Evolutionary conservation across 2,888 invertebrate genomes (phyloP), one percentile per base, ranked within the genome.

Genomic region (Rhagonycha fulva): DNA sequence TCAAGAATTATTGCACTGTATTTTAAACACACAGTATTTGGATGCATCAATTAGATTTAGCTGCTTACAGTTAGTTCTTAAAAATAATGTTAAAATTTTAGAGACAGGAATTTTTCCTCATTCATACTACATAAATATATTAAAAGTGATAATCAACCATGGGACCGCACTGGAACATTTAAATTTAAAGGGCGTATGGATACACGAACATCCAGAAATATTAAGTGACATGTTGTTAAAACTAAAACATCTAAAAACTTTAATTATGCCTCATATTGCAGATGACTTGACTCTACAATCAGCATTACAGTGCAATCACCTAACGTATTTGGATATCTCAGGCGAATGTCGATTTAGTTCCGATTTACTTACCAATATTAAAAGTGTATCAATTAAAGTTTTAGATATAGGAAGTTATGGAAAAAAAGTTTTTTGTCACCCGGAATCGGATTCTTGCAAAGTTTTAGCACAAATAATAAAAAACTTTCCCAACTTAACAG

Each of bases 121-220:
- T 81, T 92, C 91, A n/a, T 94, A 92, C 86, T 93, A 93, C 84
- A 91, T 91, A 78, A 92, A 91, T 86, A 92, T 94, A 81, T 87
- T 94, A 82, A 91, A 92, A 86, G 90, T 92, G 79, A 92, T 94
- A 82, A 89, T 89, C 5, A 90, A 90, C 23, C 92, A 92, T 86
- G 94, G 93, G 9, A 89, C 88, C 9, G 92, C 93, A 30, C 83
- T 94, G 80, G 91, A 91, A 66, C 86, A 87, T 70, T 89, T 94
- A 71, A 93, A 93, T 86, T 87, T 94, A 74, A 93, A 93, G 88
- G 94, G 94, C 12, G 92, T 94, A 32, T 94, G 93, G 93, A 92
- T 92, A 62, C 92, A 92, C 85, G 93, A 94, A 79, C 91, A 92
- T 81, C 89, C 93, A 82, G 87, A 90, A 74, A 89, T 92, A 11